phyloP scores from a whole-genome alignment of 1,140 invertebrate genomes.

The Trissolcus basalis region DNA sequence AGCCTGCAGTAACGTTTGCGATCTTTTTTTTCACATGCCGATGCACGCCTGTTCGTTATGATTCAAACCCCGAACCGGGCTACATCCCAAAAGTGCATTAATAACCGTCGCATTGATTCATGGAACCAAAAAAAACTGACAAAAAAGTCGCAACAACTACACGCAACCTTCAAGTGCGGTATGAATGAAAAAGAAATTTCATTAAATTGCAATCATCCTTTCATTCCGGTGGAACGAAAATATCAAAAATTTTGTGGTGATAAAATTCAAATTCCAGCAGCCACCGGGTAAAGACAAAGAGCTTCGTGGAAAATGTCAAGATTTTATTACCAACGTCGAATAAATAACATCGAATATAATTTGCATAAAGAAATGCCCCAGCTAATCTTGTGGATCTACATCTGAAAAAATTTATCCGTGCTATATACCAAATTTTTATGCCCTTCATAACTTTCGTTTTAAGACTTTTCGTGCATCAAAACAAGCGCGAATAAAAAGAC shows the following conservation, averaged over 20 bases:
- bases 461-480: background rate
- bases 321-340: too few species aligned
- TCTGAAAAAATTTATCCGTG: conserved; percentile 1
- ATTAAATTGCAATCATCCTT: too few species aligned
- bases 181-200: too few species aligned
- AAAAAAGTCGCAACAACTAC: background rate
- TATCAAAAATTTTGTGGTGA: too few species aligned
- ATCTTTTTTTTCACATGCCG: conserved; percentile 40
- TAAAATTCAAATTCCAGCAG: too few species aligned
- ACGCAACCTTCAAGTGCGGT: background rate
- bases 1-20: conserved; percentile 45
- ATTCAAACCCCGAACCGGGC: conserved; percentile 31
- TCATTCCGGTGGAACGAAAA: too few species aligned
- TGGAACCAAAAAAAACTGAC: background rate
- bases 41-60: conserved; percentile 30
- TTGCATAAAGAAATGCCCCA: conserved; percentile 1
- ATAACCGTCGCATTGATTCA: conserved; percentile 22
- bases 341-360: background rate
- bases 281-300: too few species aligned
- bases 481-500: conserved; percentile 4
- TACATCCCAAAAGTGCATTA: conserved; percentile 41
- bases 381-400: background rate
- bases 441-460: conserved; percentile 12
- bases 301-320: too few species aligned
- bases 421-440: conserved; percentile 14